A percentile compares a stretch with the other conserved stretches of the same genome.
Conservation (phyloP, 2,888 invertebrate species). For the Andrena praecox region DNA sequence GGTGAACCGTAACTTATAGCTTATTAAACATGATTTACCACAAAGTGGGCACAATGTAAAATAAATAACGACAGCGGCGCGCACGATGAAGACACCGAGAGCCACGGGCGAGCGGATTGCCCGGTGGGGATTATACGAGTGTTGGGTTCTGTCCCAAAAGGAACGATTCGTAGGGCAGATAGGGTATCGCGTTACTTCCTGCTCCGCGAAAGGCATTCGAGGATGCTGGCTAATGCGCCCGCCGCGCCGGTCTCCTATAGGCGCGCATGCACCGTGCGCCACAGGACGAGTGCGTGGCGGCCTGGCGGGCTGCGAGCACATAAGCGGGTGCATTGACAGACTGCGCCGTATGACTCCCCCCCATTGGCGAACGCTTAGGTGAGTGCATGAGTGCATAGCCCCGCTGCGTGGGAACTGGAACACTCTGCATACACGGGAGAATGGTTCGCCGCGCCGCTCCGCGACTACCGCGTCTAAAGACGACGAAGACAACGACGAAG, state of each 20-base stretch:
- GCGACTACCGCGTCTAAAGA: constrained; percentile 45
- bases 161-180: not conserved
- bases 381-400: constrained; percentile 65
- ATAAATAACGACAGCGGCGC: constrained; percentile 18
- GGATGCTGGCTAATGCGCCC: constrained; percentile 23
- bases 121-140: not conserved
- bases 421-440: constrained; percentile 74
- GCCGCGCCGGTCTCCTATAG: not conserved
- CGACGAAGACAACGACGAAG: constrained; percentile 66
- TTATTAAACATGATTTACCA: constrained; percentile 59
- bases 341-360: constrained; percentile 46
- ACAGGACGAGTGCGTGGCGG: constrained; percentile 46
- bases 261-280: constrained; percentile 21
- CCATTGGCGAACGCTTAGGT: constrained; percentile 53
- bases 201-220: constrained; percentile 30
- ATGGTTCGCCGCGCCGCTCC: constrained; percentile 58
- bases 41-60: constrained; percentile 28
- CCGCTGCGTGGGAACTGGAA: constrained; percentile 82
- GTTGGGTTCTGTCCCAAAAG: not conserved
- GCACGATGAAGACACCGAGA: not conserved
- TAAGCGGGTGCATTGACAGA: constrained; percentile 61
- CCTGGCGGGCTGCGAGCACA: constrained; percentile 55
- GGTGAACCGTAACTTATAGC: constrained; percentile 46
- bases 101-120: not conserved
- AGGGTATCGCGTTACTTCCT: constrained; percentile 26